Evolutionary conservation across 2,797 vertebrate species (phyloP), one percentile per base, ranked within the genome.

Genomic region (Eptatretus atami): DNA sequence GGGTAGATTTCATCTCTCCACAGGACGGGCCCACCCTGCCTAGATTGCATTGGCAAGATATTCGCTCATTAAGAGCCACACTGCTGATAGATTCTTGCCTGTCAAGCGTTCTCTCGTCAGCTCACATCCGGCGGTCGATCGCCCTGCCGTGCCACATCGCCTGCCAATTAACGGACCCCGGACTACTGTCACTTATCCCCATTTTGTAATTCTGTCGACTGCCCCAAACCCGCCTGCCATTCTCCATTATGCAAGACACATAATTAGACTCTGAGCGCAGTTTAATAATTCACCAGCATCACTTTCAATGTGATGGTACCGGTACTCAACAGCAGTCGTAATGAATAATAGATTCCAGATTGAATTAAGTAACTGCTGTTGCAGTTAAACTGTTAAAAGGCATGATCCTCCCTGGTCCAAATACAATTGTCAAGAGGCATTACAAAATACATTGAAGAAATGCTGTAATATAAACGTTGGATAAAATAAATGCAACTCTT

Each of bases 351-450:
- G 57, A 61, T 61, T 61, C 25, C 57, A 61, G 25, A 61, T 61
- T 61, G 57, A 61, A 61, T 61, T 61, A 61, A 61, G 57, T 61
- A 61, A 61, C 57, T n/a, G 57, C 57, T 24, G 57, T 61, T 61
- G n/a, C 25, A 24, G n/a, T 61, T 24, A 61, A 61, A 24, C n/a
- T 61, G 57, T 61, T 61, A n/a, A n/a, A 61, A 61, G 57, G 57
- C 57, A 61, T 61, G 57, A 61, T 61, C n/a, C 57, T 24, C 57
- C 31, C 31, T 44, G 31, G 31, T 44, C 31, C 31, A 44, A 44
- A 44, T 44, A 44, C 31, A 44, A 44, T 44, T 44, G 31, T 44
- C 31, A 44, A 44, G 4, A 44, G 31, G 31, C 31, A 8, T 44
- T 44, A 8, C 31, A 44, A 44, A 8, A 44, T 44, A 44, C 31